These are phyloP conservation scores for Lingula anatina DNA, from an alignment of 2,888 invertebrate genomes.

Conservation along the genomic window DNA sequence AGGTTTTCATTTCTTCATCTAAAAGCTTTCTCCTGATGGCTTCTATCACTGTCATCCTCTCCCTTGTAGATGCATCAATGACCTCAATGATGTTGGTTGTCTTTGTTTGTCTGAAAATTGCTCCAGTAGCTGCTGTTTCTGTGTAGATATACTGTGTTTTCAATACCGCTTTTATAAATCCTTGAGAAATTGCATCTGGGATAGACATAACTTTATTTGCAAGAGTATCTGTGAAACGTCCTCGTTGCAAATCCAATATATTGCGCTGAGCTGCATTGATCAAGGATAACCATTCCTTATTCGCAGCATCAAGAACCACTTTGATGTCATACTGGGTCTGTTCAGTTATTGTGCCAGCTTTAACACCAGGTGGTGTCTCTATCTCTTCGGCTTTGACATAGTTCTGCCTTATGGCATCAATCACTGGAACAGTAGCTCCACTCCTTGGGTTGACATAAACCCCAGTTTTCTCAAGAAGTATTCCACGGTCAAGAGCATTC, in stretches of 20 bases:
- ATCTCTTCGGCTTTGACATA: slow-evolving; percentile 63
- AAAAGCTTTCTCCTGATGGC: slow-evolving; percentile 26
- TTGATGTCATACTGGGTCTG: too few species aligned
- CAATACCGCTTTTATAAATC: too few species aligned
- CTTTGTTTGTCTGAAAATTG: not conserved
- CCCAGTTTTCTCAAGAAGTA: slow-evolving; percentile 70
- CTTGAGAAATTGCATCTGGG: slow-evolving; percentile 60
- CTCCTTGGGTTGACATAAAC: slow-evolving; percentile 65
- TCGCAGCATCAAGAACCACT: too few species aligned
- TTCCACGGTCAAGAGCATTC: slow-evolving; percentile 87
- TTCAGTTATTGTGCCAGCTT: slow-evolving; percentile 13
- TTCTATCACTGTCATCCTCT: slow-evolving; percentile 62
- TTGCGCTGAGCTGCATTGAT: slow-evolving; percentile 59
- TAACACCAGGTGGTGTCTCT: slow-evolving; percentile 12
- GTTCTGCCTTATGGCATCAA: slow-evolving; percentile 74
- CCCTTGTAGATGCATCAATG: not conserved
- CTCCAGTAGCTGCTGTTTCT: too few species aligned
- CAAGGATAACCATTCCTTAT: too few species aligned
- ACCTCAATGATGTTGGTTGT: not conserved
- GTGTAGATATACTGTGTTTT: too few species aligned
- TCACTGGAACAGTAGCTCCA: slow-evolving; percentile 72
- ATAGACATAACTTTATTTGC: slow-evolving; percentile 42
- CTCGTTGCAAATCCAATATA: slow-evolving; percentile 61
- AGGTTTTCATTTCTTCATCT: slow-evolving; percentile 10
- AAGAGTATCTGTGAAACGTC: slow-evolving; percentile 61